Evolutionary conservation across 2,888 invertebrate species (phyloP), one percentile per base, ranked within the genome.

Genomic region (Barypeithes pellucidus): DNA sequence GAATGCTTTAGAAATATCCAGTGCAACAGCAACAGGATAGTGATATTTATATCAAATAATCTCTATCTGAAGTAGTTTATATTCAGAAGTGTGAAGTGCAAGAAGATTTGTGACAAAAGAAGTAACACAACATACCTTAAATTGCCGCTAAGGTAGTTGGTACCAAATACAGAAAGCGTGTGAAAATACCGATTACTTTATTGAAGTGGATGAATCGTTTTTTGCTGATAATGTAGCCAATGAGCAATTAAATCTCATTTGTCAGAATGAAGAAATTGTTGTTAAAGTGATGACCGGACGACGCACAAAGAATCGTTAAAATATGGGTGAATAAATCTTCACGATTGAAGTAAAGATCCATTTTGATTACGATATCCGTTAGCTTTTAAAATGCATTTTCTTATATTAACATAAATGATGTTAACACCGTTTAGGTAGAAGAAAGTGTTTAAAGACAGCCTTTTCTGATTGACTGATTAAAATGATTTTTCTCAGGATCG

Each of bases 161-260:
- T 68, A 24, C 79, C 80, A 79, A 80, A 80, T 79, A 79, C 63
- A 78, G 80, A 77, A 65, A 73, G 73, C 77, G 77, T 78, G 78
- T 76, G 79, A 79, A 80, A 78, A 76, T 79, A 79, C 76, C 76
- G 76, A 80, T 80, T 79, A 74, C 79, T 80, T 80, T 79, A 80
- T 80, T 80, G 76, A 66, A 73, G 67, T 47, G 20, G 70, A 75
- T 72, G 41, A 69, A 59, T 45, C 59, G 33, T 33, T 57, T 57
- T n/a, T 57, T 33, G 33, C 33, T 18, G 33, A 57, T 57, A 57
- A 52, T 52, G 24, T 29, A 29, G 24, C 52, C 52, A 52, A 52
- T 52, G 29, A 52, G 11, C 33, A 57, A 18, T 57, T 57, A 57
- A 57, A 18, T 16, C 54, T 57, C 18, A 33, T 52, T 52, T 52